These are phyloP conservation scores for Ptychochromis oligacanthus DNA, from an alignment of 2,113 vertebrate species.

Conservation along the genomic window DNA sequence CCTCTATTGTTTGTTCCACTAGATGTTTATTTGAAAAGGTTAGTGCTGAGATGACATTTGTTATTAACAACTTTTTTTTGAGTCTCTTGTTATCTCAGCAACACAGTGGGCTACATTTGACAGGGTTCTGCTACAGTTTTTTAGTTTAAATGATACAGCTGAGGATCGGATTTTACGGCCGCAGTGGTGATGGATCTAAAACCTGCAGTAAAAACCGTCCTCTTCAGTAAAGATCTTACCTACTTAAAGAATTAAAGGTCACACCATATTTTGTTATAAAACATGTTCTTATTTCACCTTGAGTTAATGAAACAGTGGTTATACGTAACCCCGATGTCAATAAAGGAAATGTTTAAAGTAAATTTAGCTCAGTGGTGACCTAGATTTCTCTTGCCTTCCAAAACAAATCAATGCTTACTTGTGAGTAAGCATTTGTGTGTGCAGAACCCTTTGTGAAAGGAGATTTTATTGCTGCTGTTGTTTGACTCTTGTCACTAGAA, in stretches of 20 bases:
- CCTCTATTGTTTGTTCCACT: conserved; percentile 42
- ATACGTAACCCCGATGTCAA: background rate
- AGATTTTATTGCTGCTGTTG: background rate
- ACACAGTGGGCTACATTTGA: background rate
- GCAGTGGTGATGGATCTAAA: conserved; percentile 28
- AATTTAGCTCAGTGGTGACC: conserved; percentile 4
- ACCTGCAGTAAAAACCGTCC: conserved; percentile 21
- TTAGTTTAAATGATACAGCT: conserved; percentile 21
- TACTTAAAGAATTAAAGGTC: background rate
- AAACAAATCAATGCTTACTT: conserved; percentile 7
- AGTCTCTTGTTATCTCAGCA: conserved; percentile 21
- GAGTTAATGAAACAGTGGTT: background rate
- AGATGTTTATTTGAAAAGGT: conserved; percentile 48
- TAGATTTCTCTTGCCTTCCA: conserved; percentile 1
- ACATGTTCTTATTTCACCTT: background rate
- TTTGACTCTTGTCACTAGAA: background rate
- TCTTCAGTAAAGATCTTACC: background rate
- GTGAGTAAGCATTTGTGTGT: conserved; percentile 4
- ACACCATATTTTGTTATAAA: background rate
- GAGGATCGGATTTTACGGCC: conserved; percentile 36
- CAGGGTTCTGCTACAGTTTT: conserved; percentile 41
- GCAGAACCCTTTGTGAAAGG: background rate
- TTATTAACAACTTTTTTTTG: conserved; percentile 25
- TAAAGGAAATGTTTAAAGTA: conserved; percentile 11
- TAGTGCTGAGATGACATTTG: conserved; percentile 26